phyloP scores from a whole-genome alignment of 2,797 vertebrate genomes.

The Aldrovandia affinis region DNA sequence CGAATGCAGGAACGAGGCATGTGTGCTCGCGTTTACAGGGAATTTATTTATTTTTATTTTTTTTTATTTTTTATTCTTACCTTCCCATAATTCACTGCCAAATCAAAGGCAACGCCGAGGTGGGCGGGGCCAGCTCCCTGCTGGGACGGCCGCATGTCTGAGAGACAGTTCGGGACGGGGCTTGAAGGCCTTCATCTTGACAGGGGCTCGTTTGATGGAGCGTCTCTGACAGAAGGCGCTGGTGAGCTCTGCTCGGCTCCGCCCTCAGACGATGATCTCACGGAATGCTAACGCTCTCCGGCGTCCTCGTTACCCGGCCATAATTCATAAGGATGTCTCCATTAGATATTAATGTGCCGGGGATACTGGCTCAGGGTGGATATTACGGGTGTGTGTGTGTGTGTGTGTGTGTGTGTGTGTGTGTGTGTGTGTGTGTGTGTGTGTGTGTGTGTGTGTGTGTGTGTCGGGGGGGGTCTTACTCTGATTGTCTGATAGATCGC shows the following conservation, averaged over 20 bases:
- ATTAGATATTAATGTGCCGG: constrained; percentile 16
- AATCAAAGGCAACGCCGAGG: neutral
- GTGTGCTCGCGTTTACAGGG: too few relatives aligned
- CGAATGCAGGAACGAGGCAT: too few relatives aligned
- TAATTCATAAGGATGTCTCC: constrained; percentile 33
- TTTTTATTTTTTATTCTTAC: too few relatives aligned
- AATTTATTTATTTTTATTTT: neutral
- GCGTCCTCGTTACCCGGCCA: constrained; percentile 11
- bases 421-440: neutral
- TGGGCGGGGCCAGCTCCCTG: neutral
- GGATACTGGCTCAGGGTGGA: constrained; percentile 22
- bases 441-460: constrained; percentile 21
- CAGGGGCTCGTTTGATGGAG: neutral
- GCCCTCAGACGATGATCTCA: neutral
- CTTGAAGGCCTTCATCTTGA: constrained; percentile 21
- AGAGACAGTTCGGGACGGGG: neutral
- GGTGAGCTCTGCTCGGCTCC: neutral
- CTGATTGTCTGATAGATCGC: constrained; percentile 24
- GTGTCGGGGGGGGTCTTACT: neutral
- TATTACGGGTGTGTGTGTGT: constrained; percentile 12
- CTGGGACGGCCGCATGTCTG: neutral
- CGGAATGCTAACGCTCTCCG: constrained; percentile 8
- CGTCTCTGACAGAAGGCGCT: neutral
- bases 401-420: neutral
- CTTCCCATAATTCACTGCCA: neutral